Base-by-base conservation (phyloP, 2,113 vertebrate genomes). In the Melospiza melodia region DNA sequence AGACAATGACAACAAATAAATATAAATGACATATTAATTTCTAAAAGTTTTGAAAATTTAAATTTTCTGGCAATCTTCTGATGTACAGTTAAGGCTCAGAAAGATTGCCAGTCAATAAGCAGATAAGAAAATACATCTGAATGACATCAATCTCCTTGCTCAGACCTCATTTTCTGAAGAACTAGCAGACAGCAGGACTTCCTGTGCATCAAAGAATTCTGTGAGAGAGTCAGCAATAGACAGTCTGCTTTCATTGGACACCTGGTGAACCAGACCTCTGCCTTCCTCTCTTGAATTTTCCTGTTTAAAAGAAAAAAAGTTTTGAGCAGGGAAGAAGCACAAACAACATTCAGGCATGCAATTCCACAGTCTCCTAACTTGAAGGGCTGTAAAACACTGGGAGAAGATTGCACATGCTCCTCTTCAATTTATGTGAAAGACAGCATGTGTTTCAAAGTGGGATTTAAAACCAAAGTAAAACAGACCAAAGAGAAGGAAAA, bases 121-220 rank as follows among this genome's bases (percentile, higher is more conserved):
- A 75, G 20, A 28, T 90, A 88, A 73, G 48, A 80, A 89, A 63
- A 37, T 51, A 75, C 82, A 67, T 57, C 39, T 71, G 51, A 83
- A 80, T 72, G 8, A 87, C 39, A 27, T 59, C 78, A 85, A 77
- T 76, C 66, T 92, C 33, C 84, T 55, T 46, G 51, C 28, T 92
- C 98, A 95, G 61, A 99, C 99, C 99, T 99, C 99, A 57, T 99
- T 99, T 97, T 99, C 99, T 91, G 99, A 99, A 94, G 99, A 99
- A 91, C 99, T 99, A 15, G 99, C 98, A 68, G 99, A 99, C 82
- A 99, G 86, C 4, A 99, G 97, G 67, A 99, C 99, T 96, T 99
- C 99, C 90, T 99, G 99, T 25, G 99, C 99, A 83, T 99, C 99
- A 92, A 99, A 99, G 96, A 99, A 99, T 97, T 99, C 99, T 0